Conservation (phyloP, 2,113 vertebrate genomes). For the Macaca nemestrina region DNA sequence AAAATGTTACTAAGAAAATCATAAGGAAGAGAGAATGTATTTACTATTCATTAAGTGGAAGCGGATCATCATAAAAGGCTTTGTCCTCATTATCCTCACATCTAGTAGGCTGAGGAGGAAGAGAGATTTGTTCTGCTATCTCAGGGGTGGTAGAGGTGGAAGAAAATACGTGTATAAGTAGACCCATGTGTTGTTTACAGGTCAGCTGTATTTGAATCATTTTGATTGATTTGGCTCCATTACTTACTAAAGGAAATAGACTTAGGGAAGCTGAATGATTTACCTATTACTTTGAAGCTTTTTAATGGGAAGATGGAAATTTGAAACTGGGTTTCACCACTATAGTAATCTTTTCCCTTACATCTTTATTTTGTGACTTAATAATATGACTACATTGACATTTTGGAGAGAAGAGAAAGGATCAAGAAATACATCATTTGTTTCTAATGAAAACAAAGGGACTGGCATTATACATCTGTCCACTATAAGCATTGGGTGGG, state of each 20-base stretch:
- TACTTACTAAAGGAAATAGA: not conserved
- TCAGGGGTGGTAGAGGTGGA: not conserved
- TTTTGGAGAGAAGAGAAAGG: not conserved
- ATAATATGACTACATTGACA: not conserved
- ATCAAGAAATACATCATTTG: not conserved
- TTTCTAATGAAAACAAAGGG: not conserved
- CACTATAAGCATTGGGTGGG: not conserved
- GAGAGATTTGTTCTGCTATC: not conserved
- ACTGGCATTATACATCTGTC: not conserved
- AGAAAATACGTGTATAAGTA: not conserved
- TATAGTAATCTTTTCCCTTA: not conserved
- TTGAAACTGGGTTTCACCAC: not conserved
- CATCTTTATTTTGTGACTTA: not conserved
- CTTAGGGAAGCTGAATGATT: not conserved
- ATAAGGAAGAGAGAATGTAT: not conserved
- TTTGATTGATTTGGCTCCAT: not conserved
- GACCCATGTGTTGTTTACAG: not conserved
- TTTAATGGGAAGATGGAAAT: not conserved
- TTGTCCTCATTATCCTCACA: not conserved
- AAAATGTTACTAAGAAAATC: not conserved
- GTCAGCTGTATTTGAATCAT: not conserved
- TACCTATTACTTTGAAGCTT: not conserved
- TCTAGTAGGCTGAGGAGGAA: not conserved
- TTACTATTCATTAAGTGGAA: not conserved
- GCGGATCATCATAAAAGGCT: not conserved